Evolutionary conservation across 2,113 vertebrate genomes (phyloP).

Genomic region (Phalacrocorax brasilianus): DNA sequence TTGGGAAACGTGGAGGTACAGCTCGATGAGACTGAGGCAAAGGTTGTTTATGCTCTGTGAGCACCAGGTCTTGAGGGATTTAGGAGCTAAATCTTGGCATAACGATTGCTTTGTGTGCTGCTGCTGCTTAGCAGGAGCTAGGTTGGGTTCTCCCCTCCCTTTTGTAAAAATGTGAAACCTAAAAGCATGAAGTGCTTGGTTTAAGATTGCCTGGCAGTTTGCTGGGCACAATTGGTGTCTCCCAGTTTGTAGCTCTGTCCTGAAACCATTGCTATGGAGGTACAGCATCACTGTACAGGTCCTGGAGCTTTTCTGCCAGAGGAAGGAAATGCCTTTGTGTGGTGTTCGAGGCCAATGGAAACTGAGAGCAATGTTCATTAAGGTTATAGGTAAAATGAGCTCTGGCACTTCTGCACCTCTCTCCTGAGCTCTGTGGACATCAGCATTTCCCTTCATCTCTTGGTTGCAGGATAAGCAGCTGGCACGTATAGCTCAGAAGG

Average conservation of each 20-base stretch:
- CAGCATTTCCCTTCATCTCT: neutral
- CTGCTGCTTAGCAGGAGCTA: neutral
- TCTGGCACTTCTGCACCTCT: neutral
- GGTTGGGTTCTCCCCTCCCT: neutral
- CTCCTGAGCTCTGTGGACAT: neutral
- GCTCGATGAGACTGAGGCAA: neutral
- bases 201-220: neutral
- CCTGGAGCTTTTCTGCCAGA: neutral
- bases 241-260: neutral
- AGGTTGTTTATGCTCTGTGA: conserved; percentile 50
- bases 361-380: neutral
- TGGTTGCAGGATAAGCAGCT: neutral
- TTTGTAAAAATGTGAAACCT: neutral
- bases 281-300: accelerated
- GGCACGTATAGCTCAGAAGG: neutral
- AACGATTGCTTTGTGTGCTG: conserved; percentile 54
- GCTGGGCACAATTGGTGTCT: neutral
- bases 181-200: neutral
- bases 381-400: neutral
- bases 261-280: accelerated
- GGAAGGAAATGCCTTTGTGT: neutral
- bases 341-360: neutral
- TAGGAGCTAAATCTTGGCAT: conserved; percentile 60
- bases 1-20: neutral
- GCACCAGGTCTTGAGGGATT: conserved; percentile 57